These are phyloP conservation scores for Trinectes maculatus DNA, from an alignment of 2,113 vertebrate species.

Conservation along the genomic window DNA sequence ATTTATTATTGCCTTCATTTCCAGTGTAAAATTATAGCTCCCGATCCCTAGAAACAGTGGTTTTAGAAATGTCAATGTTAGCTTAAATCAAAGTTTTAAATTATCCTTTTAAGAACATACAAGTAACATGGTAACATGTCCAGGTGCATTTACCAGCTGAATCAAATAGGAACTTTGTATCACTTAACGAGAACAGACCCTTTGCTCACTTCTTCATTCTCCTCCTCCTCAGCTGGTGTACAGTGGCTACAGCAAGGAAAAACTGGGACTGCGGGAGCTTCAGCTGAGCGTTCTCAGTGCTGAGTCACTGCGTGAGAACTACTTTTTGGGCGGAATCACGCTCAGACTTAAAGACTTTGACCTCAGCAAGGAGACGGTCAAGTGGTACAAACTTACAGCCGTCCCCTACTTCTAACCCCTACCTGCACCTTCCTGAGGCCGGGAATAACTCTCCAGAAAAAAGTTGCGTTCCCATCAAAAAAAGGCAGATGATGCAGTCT, in stretches of 20 bases:
- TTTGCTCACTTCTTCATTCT: slow-evolving; percentile 1
- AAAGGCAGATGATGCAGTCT: slow-evolving; percentile 16
- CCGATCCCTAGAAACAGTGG: background rate
- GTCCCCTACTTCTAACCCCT: slow-evolving; percentile 85
- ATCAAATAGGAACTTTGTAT: background rate
- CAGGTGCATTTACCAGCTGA: too few relatives aligned
- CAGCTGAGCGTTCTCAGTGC: slow-evolving; percentile 96
- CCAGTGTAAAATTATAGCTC: background rate
- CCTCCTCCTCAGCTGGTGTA: slow-evolving; percentile 89
- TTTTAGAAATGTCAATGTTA: background rate
- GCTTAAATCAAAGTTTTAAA: background rate
- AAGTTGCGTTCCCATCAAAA: slow-evolving; percentile 38
- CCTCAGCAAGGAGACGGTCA: slow-evolving; percentile 94
- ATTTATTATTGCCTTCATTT: background rate
- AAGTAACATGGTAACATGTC: background rate
- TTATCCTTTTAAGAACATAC: background rate
- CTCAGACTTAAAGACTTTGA: slow-evolving; percentile 96
- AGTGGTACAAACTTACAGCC: slow-evolving; percentile 93
- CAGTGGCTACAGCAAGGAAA: slow-evolving; percentile 93
- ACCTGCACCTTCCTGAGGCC: background rate
- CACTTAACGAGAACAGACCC: background rate
- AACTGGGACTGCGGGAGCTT: slow-evolving; percentile 90
- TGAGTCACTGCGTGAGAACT: slow-evolving; percentile 96
- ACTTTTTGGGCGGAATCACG: slow-evolving; percentile 93
- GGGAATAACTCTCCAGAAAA: slow-evolving; percentile 17